A percentile compares a stretch with the other conserved stretches of the same genome.
Conservation (phyloP, 2,797 vertebrate genomes). For the Micromesistius poutassou region DNA sequence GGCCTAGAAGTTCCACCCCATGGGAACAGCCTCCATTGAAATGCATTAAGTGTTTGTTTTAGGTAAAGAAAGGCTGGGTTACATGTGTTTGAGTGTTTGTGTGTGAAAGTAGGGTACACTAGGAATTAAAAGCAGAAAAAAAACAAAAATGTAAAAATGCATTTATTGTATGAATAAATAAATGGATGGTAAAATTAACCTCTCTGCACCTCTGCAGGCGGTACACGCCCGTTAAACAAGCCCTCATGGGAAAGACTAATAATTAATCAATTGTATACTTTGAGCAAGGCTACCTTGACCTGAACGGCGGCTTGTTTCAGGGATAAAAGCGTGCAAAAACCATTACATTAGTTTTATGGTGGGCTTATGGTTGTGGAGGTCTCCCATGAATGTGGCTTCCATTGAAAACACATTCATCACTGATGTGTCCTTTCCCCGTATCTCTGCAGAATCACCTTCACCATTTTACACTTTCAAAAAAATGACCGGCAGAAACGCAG, state of each 20-base stretch:
- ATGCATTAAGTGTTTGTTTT: slow-evolving; percentile 17
- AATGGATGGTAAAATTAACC: too few species aligned
- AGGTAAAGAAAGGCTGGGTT: not conserved
- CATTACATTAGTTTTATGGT: not conserved
- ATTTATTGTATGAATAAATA: not conserved
- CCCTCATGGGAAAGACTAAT: not conserved
- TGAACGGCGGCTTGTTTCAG: not conserved
- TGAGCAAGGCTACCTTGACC: too few species aligned
- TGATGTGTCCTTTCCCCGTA: not conserved
- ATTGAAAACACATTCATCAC: not conserved
- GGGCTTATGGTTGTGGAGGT: not conserved
- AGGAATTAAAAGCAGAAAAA: slow-evolving; percentile 20
- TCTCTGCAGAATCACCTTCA: not conserved
- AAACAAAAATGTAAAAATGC: slow-evolving; percentile 3
- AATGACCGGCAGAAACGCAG: not conserved
- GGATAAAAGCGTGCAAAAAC: not conserved
- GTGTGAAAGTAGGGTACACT: slow-evolving; percentile 9
- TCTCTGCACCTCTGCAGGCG: not conserved
- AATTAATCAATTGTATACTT: not conserved
- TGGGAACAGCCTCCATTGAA: slow-evolving; percentile 44
- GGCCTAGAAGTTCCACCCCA: slow-evolving; percentile 44
- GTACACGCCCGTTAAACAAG: not conserved
- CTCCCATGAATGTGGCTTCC: not conserved
- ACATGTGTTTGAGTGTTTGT: slow-evolving; percentile 7
- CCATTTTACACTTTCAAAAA: not conserved